Evolutionary conservation across 1,140 invertebrate species (phyloP), one percentile per base, ranked within the genome.

Genomic region (Drosophila baimaii): DNA sequence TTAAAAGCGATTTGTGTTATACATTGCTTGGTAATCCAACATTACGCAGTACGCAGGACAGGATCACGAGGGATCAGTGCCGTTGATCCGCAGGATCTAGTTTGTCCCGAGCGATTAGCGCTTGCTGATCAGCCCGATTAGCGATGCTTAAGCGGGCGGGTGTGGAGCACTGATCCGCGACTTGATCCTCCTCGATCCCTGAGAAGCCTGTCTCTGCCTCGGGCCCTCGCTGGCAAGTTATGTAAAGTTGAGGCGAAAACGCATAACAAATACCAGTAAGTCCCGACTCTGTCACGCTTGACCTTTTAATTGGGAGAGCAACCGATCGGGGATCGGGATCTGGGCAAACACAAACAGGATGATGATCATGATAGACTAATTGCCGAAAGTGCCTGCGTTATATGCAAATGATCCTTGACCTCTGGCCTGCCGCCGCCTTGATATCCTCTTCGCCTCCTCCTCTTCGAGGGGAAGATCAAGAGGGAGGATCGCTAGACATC

Each of bases 1-100:
- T 88, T 80, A 89, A 83, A 80, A 83, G 84, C 44, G 77, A 88
- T 88, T 89, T 89, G 64, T 52, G 66, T 77, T 89, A 57, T 51
- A 55, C 23, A 51, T 54, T 21, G 35, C 47, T 7, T 39, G 21
- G 51, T 86, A 86, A 89, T 89, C 84, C 84, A 88, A 88, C 79
- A 88, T 88, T 88, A 89, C 73, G 80, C 73, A 72, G 76, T 71
- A 61, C 29, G 8, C 49, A 52, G 78, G 77, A 65, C 71, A 80
- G 62, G 75, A 79, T 76, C 73, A 76, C 46, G 31, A 29, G 51
- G 68, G 81, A 85, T 85, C 78, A 79, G 57, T 23, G 44, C 19
- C 47, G 56, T 37, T 88, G 77, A 84, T 84, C 81, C 73, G 64
- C 37, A 66, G 65, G 63, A 77, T 78, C 82, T 75, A 72, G 69